These are phyloP conservation scores for Atractosteus spatula DNA, from an alignment of 2,113 vertebrate species.

Conservation along the genomic window DNA sequence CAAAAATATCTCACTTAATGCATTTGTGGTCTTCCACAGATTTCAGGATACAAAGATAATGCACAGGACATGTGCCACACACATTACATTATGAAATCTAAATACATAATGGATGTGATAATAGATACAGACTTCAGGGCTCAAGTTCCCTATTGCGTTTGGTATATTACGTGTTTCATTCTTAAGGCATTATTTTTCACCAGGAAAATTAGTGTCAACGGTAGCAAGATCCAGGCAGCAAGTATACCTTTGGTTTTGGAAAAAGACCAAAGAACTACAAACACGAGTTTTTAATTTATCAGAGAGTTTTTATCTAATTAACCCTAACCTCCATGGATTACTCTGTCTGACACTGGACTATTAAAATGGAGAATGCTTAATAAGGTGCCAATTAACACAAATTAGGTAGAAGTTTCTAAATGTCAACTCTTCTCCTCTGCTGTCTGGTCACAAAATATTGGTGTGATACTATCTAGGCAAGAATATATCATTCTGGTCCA, in stretches of 20 bases:
- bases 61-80: constrained; percentile 16
- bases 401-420: constrained; percentile 57
- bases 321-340: constrained; percentile 62
- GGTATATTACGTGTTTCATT: background rate
- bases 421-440: constrained; percentile 13
- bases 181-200: constrained; percentile 4
- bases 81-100: constrained; percentile 4
- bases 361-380: constrained; percentile 55
- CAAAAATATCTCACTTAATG: constrained; percentile 61
- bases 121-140: background rate
- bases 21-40: constrained; percentile 55
- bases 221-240: background rate
- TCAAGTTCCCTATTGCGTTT: constrained; percentile 5
- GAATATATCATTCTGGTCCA: too few species aligned
- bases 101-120: constrained; percentile 19
- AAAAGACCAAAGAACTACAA: background rate
- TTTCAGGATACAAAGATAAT: constrained; percentile 25
- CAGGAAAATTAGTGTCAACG: background rate
- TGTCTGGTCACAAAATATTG: constrained; percentile 15
- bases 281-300: constrained; percentile 49
- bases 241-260: constrained; percentile 7
- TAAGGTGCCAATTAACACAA: constrained; percentile 73
- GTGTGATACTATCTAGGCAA: background rate
- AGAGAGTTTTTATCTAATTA: constrained; percentile 64
- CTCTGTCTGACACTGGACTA: constrained; percentile 62